These are phyloP conservation scores for Pipistrellus kuhlii DNA, from an alignment of 2,797 vertebrate genomes.

Conservation along the genomic window DNA sequence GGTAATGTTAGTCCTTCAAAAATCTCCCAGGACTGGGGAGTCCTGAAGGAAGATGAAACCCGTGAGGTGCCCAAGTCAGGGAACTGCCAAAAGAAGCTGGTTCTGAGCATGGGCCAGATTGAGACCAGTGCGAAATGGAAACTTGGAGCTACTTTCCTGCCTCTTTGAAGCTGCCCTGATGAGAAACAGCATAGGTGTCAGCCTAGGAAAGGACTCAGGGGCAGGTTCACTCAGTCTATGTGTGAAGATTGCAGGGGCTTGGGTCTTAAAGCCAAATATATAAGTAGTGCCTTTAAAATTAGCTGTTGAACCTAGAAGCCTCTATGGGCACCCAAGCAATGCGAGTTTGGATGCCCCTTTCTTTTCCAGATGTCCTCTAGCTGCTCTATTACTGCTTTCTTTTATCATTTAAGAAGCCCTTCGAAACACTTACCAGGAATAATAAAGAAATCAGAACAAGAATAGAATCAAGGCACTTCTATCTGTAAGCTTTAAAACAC, in stretches of 20 bases:
- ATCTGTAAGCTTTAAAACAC: neutral
- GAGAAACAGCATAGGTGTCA: neutral
- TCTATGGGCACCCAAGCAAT: neutral
- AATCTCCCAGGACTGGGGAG: neutral
- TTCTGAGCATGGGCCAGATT: neutral
- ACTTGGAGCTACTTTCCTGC: neutral
- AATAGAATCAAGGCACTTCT: slow-evolving; percentile 6
- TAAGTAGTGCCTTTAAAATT: neutral
- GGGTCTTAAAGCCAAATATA: neutral
- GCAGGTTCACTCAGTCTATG: neutral
- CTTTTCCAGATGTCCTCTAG: neutral
- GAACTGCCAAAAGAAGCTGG: neutral
- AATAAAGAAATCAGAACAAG: neutral
- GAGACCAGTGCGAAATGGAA: neutral
- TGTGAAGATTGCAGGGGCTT: neutral
- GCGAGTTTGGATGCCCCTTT: neutral
- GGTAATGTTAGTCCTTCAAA: neutral
- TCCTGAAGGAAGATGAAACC: neutral
- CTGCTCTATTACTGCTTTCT: neutral
- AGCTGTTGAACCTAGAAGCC: neutral
- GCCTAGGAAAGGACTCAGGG: neutral
- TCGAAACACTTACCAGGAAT: neutral
- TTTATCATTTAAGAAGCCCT: neutral
- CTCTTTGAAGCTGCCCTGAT: neutral
- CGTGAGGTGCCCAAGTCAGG: neutral